Percentiles rank a stretch among this genome's conserved stretches.
These are phyloP conservation scores for Pollenia angustigena DNA, from an alignment of 2,888 invertebrate species.

Conservation along the genomic window DNA sequence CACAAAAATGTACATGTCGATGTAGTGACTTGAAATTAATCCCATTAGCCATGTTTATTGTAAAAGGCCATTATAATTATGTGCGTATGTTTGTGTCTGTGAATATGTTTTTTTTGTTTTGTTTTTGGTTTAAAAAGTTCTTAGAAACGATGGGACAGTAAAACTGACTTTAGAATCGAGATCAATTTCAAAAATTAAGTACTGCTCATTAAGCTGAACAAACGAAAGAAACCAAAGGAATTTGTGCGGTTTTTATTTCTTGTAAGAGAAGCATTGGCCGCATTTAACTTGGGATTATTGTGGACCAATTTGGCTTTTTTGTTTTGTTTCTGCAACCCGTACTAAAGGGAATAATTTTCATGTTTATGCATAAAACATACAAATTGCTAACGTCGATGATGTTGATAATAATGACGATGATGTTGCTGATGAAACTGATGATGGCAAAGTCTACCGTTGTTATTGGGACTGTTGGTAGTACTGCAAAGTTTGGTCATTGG, in stretches of 20 bases:
- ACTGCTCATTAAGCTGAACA: conserved; percentile 17
- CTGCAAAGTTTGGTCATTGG: conserved; percentile 7
- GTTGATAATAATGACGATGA: conserved; percentile 18
- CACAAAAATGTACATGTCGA: neutral
- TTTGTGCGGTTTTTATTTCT: neutral
- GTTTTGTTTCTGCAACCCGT: neutral
- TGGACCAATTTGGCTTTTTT: conserved; percentile 38
- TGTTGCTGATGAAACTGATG: conserved; percentile 1
- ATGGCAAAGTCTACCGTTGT: conserved; percentile 26
- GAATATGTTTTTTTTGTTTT: no score
- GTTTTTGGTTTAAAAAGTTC: conserved; percentile 7
- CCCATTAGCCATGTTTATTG: conserved; percentile 6
- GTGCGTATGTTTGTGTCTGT: no score
- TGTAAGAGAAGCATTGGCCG: conserved; percentile 32
- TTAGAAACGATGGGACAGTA: neutral
- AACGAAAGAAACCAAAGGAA: neutral
- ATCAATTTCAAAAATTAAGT: conserved; percentile 44
- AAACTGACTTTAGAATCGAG: neutral
- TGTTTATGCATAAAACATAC: conserved; percentile 68
- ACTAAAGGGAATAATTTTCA: conserved; percentile 38
- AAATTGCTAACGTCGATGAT: conserved; percentile 23
- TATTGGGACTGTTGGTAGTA: conserved; percentile 26
- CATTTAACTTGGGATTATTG: conserved; percentile 63
- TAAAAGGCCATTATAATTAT: neutral
- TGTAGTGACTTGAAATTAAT: conserved; percentile 17